Conservation (phyloP, 2,113 vertebrate species). For the Tachuris rubrigastra region DNA sequence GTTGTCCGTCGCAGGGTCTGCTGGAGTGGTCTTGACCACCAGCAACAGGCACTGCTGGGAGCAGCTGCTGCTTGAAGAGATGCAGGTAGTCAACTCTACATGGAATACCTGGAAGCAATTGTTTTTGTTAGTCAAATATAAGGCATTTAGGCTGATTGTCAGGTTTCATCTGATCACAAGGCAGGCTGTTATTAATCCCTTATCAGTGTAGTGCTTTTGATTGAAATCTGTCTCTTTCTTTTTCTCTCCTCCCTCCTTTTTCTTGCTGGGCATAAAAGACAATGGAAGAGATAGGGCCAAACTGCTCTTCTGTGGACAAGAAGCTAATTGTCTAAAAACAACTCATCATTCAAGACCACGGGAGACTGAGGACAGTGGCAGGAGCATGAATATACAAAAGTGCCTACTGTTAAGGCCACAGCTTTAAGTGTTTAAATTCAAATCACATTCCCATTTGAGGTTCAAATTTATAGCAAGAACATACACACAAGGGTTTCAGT, state of each 20-base stretch:
- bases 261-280: slow-evolving; percentile 70
- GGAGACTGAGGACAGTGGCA: slow-evolving; percentile 73
- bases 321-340: slow-evolving; percentile 88
- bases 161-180: slow-evolving; percentile 53
- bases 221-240: slow-evolving; percentile 51
- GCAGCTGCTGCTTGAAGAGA: not conserved
- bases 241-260: not conserved
- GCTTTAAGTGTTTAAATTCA: slow-evolving; percentile 74
- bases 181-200: slow-evolving; percentile 60
- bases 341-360: slow-evolving; percentile 77
- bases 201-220: slow-evolving; percentile 51
- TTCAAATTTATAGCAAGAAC: slow-evolving; percentile 67
- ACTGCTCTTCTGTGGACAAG: slow-evolving; percentile 81
- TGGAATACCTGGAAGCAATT: not conserved
- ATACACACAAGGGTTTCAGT: slow-evolving; percentile 67
- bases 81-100: accelerated
- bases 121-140: slow-evolving; percentile 39
- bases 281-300: slow-evolving; percentile 78
- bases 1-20: accelerated
- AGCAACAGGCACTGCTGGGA: not conserved
- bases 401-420: slow-evolving; percentile 74
- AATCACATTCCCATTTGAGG: slow-evolving; percentile 70
- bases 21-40: not conserved
- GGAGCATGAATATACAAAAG: slow-evolving; percentile 82
- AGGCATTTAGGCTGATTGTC: slow-evolving; percentile 1